phyloP scores from a whole-genome alignment of 2,888 invertebrate species.

The Sinotaia quadrata region DNA sequence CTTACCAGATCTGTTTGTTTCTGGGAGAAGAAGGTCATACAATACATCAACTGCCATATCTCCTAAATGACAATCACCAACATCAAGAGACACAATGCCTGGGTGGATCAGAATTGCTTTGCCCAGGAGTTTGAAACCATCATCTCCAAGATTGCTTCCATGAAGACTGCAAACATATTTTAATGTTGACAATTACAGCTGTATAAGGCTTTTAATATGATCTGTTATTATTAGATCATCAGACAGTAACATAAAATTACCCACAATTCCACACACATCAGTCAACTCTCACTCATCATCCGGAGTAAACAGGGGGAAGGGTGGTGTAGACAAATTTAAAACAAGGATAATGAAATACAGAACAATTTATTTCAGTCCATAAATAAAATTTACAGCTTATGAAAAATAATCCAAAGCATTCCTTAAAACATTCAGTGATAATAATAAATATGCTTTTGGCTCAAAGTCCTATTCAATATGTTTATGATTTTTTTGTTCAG shows the following conservation, averaged over 20 bases:
- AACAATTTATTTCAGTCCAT: too few species aligned
- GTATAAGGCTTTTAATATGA: not conserved
- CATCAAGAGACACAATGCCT: conserved; percentile 58
- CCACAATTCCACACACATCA: not conserved
- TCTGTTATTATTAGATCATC: not conserved
- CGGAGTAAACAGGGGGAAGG: not conserved
- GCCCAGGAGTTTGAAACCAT: conserved; percentile 52
- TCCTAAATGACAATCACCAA: conserved; percentile 63
- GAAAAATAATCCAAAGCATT: too few species aligned
- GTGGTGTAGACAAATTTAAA: too few species aligned
- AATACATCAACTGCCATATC: conserved; percentile 56
- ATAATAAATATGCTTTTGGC: too few species aligned
- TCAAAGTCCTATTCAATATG: too few species aligned
- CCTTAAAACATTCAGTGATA: too few species aligned
- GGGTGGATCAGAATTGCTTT: conserved; percentile 54
- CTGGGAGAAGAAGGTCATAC: conserved; percentile 49
- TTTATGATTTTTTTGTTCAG: too few species aligned
- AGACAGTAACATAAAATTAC: not conserved
- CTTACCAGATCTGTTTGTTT: conserved; percentile 53
- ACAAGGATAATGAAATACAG: too few species aligned
- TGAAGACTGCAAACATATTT: conserved; percentile 54
- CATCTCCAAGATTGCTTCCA: conserved; percentile 59
- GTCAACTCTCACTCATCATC: not conserved
- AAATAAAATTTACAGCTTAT: too few species aligned
- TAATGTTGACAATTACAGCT: conserved; percentile 12